Evolutionary conservation across 2,113 vertebrate species (phyloP), one percentile per base, ranked within the genome.

Genomic region (Psittacus erithacus): DNA sequence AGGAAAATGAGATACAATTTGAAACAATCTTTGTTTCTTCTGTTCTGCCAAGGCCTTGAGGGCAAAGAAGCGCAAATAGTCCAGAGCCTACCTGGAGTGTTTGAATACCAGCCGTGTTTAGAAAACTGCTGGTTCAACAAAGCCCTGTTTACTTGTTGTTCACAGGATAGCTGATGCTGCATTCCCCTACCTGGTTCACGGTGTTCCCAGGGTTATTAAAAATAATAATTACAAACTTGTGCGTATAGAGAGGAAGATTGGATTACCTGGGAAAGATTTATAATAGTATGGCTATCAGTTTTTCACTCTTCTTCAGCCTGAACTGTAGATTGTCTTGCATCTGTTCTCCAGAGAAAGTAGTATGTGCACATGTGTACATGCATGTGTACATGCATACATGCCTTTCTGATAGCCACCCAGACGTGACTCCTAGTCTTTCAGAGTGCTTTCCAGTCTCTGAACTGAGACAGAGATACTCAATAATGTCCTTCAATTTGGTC

Each of bases 381-480:
- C 5, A 3, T 35, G 7, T 9, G 3, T 29, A 35, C 2, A 3
- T 43, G 29, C 0, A 0, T 27, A 19, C 31, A 2, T 13, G 6
- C 7, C 11, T 74, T 24, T 84, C 71, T 83, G 46, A 28, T 28
- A 67, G 33, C n/a, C 16, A 53, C 31, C 6, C 43, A 77, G 17
- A 25, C 9, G 15, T 63, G 41, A 74, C 39, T 50, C 4, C 8
- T 84, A 2, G 3, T 7, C 29, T 95, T 86, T 59, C 46, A 38
- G 90, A 55, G 57, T 60, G 13, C 35, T 63, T 88, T 74, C 17
- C 39, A 43, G 50, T 19, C 50, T 71, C 77, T 22, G 23, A 67
- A 43, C 43, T 82, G 52, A 80, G 76, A 50, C 39, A 62, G 64
- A 74, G 55, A 23, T 50, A 46, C 38, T 43, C 6, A 12, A 2